These are phyloP conservation scores for Macrosiphum euphorbiae DNA, from an alignment of 2,888 invertebrate species.

Conservation along the genomic window DNA sequence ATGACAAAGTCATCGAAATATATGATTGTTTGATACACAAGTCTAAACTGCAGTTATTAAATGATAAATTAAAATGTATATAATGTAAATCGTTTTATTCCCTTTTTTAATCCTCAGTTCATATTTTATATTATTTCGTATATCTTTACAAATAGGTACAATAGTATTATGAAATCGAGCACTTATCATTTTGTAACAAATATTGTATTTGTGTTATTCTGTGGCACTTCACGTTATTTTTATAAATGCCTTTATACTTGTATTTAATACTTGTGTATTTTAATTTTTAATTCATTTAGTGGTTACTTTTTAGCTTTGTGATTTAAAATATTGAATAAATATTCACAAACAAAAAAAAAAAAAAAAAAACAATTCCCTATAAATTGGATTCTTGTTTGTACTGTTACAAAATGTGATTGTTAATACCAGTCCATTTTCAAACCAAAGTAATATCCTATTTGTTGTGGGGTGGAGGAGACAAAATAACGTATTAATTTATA, in stretches of 20 bases:
- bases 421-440: not conserved
- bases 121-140: not conserved
- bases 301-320: not conserved
- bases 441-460: not conserved
- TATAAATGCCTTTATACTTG: not conserved
- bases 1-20: not conserved
- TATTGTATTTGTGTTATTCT: not conserved
- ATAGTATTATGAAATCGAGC: not conserved
- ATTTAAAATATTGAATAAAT: not conserved
- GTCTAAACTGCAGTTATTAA: not conserved
- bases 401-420: not conserved
- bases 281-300: not conserved
- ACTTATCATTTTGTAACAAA: not conserved
- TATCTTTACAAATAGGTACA: not conserved
- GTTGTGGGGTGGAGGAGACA: not conserved
- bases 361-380: not conserved
- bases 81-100: not conserved
- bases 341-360: not conserved
- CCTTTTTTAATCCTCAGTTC: not conserved
- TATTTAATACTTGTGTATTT: not conserved
- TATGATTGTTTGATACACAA: too few species aligned
- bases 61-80: not conserved
- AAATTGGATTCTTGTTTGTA: not conserved
- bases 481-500: not conserved
- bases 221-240: not conserved